phyloP scores from a whole-genome alignment of 2,888 invertebrate genomes.

The Anoncus sp. region DNA sequence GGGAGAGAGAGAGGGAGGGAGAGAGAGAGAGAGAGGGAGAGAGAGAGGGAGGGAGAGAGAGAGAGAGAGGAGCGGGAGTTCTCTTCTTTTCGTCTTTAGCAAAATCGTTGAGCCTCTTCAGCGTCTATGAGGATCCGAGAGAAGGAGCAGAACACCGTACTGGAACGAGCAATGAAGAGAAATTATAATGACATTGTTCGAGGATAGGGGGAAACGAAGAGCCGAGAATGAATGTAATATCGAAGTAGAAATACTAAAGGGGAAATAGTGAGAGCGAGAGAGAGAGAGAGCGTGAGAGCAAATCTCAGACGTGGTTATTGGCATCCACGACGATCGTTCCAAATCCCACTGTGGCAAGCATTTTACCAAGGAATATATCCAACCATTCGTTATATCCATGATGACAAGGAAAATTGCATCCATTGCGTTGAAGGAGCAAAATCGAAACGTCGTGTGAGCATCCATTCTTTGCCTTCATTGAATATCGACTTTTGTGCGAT shows the following conservation, averaged over 20 bases:
- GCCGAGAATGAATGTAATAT: conserved; percentile 40
- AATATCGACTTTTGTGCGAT: conserved; percentile 41
- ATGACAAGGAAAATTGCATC: conserved; percentile 51
- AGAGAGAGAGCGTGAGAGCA: too few relatives aligned
- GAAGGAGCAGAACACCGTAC: conserved; percentile 4
- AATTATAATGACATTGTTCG: conserved; percentile 57
- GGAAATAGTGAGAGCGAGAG: too few relatives aligned
- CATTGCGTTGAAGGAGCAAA: conserved; percentile 30
- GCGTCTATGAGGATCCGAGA: conserved; percentile 1
- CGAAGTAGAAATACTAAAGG: conserved; percentile 28
- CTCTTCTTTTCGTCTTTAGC: conserved; percentile 29
- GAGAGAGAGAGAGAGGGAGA: too few relatives aligned
- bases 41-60: neutral
- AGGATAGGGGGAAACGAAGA: conserved; percentile 9
- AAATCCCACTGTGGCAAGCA: conserved; percentile 39
- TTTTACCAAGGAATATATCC: conserved; percentile 32
- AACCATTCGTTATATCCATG: conserved; percentile 30
- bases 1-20: conserved; percentile 8
- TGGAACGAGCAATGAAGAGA: conserved; percentile 21
- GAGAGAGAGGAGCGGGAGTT: conserved; percentile 8
- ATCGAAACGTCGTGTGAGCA: conserved; percentile 30
- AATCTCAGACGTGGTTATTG: conserved; percentile 47
- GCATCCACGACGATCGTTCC: conserved; percentile 52
- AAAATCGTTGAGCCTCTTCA: conserved; percentile 22
- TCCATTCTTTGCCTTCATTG: conserved; percentile 41